Evolutionary conservation across 2,888 invertebrate species (phyloP).

Genomic region (Sepiola atlantica): DNA sequence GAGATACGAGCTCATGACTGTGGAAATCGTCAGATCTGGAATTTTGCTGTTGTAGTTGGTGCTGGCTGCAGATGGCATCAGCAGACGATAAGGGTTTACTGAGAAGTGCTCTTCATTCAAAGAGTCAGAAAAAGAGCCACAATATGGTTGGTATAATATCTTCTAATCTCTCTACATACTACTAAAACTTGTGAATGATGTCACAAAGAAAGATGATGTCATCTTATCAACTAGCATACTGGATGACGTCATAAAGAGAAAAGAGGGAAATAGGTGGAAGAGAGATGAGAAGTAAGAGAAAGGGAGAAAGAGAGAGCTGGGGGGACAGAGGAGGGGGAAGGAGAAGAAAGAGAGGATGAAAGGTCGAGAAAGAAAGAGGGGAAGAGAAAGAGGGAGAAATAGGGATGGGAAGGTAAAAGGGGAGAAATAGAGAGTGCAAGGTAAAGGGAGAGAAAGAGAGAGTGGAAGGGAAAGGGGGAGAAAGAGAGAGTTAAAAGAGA

Average conservation of each 20-base stretch:
- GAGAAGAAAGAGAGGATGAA: conserved; percentile 34
- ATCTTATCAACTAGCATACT: no score
- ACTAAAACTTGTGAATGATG: no score
- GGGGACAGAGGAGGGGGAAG: neutral
- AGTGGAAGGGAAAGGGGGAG: conserved; percentile 47
- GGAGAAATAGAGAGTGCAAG: conserved; percentile 45
- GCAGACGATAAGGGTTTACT: no score
- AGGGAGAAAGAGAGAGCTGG: neutral
- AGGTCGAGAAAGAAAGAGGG: conserved; percentile 4
- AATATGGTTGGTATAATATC: no score
- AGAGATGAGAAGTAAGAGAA: neutral
- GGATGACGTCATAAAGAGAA: neutral
- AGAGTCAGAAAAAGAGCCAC: no score
- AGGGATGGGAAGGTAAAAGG: neutral
- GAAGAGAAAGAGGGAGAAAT: neutral
- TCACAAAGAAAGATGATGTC: no score
- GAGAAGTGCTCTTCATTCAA: no score
- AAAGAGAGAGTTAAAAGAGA: neutral
- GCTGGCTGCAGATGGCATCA: no score
- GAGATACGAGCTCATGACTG: no score
- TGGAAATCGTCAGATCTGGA: no score
- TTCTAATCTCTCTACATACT: no score
- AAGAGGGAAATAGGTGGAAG: neutral
- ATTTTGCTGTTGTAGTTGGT: no score
- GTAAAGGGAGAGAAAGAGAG: conserved; percentile 48